These are phyloP conservation scores for Euura lappo DNA, from an alignment of 1,140 invertebrate species.

Conservation along the genomic window DNA sequence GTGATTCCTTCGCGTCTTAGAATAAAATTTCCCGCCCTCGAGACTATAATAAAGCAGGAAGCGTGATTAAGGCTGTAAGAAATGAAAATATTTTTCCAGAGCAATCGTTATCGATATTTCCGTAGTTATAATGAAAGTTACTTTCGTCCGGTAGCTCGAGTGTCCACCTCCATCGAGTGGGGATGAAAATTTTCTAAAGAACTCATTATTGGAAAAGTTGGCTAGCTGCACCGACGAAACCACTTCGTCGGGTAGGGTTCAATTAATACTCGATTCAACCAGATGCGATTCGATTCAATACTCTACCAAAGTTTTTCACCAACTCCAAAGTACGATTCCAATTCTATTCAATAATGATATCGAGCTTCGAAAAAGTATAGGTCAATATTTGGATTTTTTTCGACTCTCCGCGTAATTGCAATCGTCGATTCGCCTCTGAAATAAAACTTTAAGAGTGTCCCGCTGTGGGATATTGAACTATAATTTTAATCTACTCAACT, in stretches of 20 bases:
- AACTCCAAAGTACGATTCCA: neutral
- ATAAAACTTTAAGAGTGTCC: no score
- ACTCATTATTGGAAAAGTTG: slow-evolving; percentile 41
- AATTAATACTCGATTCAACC: slow-evolving; percentile 37
- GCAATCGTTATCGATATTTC: neutral
- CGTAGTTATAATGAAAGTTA: neutral
- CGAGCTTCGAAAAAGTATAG: neutral
- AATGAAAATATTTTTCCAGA: neutral
- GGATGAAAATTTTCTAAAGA: slow-evolving; percentile 44
- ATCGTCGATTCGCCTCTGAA: no score
- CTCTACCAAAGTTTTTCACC: slow-evolving; percentile 14
- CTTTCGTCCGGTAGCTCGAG: slow-evolving; percentile 22
- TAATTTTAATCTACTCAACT: no score
- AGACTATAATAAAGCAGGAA: neutral
- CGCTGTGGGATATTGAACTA: no score
- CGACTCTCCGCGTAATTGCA: neutral
- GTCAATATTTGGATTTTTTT: neutral
- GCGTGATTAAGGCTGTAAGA: neutral
- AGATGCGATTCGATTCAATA: slow-evolving; percentile 26
- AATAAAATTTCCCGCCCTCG: neutral
- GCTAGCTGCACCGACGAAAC: neutral
- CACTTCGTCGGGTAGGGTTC: neutral
- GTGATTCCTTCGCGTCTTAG: neutral
- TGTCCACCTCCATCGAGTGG: slow-evolving; percentile 30
- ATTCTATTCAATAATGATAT: neutral